Conservation (phyloP, 2,113 vertebrate genomes). For the Siniperca knerii region DNA sequence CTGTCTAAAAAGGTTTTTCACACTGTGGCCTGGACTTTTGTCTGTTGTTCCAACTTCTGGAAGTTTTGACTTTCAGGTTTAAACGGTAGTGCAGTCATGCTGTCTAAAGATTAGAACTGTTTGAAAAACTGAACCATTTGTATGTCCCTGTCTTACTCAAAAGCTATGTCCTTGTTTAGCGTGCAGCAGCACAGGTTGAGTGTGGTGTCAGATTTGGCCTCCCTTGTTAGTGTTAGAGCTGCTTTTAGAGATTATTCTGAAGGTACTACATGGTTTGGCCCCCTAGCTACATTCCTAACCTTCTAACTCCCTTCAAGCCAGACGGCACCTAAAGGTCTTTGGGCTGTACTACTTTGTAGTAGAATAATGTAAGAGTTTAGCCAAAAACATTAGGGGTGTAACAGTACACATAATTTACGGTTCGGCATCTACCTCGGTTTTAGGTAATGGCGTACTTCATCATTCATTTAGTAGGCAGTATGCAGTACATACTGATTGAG, state of each 20-base stretch:
- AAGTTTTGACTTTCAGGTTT: constrained; percentile 2
- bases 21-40: background rate
- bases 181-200: background rate
- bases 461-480: too few relatives aligned
- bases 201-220: background rate
- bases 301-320: background rate
- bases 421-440: too few relatives aligned
- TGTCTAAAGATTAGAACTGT: background rate
- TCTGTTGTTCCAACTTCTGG: background rate
- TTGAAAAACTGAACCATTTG: background rate
- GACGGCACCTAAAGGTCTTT: constrained; percentile 9
- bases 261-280: background rate
- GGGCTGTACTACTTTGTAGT: background rate
- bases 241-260: constrained; percentile 17
- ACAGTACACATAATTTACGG: too few relatives aligned
- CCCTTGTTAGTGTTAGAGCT: background rate
- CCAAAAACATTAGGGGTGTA: too few relatives aligned
- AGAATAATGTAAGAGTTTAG: too few relatives aligned
- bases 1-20: background rate
- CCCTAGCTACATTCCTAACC: constrained; percentile 13
- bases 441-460: too few relatives aligned
- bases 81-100: background rate
- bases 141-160: background rate
- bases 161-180: background rate
- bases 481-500: too few relatives aligned